Conservation (phyloP, 2,113 vertebrate genomes). For the Nibea coibor region DNA sequence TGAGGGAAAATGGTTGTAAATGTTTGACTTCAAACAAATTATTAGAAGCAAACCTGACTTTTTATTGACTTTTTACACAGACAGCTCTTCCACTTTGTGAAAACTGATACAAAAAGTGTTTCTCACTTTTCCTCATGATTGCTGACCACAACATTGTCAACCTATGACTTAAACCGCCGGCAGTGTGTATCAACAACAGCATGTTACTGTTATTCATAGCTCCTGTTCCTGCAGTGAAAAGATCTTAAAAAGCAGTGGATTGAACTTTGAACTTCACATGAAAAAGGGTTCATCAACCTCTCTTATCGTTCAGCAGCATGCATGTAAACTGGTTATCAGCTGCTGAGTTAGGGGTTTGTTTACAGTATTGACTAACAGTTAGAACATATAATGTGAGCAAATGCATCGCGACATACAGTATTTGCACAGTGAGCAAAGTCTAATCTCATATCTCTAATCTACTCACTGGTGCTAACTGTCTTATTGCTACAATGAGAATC, state of each 20-base stretch:
- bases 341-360: slow-evolving; percentile 47
- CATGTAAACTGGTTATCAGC: slow-evolving; percentile 47
- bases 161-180: background rate
- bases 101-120: background rate
- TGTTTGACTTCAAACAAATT: background rate
- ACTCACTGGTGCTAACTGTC: slow-evolving; percentile 23
- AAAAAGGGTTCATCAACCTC: slow-evolving; percentile 64
- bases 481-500: slow-evolving; percentile 60
- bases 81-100: background rate
- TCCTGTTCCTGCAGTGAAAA: slow-evolving; percentile 2
- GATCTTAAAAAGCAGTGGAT: slow-evolving; percentile 28
- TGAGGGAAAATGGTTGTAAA: too few species aligned
- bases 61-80: slow-evolving; percentile 25
- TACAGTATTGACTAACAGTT: slow-evolving; percentile 61
- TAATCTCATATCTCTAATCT: background rate
- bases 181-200: background rate
- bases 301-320: slow-evolving; percentile 62
- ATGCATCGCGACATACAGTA: background rate
- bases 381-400: slow-evolving; percentile 23
- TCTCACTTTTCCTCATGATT: background rate
- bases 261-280: slow-evolving; percentile 70
- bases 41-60: background rate
- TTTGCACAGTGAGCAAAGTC: slow-evolving; percentile 34
- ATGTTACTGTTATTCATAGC: background rate
- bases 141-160: background rate